These are phyloP conservation scores for Calameuta idolon DNA, from an alignment of 2,888 invertebrate species.

Conservation along the genomic window DNA sequence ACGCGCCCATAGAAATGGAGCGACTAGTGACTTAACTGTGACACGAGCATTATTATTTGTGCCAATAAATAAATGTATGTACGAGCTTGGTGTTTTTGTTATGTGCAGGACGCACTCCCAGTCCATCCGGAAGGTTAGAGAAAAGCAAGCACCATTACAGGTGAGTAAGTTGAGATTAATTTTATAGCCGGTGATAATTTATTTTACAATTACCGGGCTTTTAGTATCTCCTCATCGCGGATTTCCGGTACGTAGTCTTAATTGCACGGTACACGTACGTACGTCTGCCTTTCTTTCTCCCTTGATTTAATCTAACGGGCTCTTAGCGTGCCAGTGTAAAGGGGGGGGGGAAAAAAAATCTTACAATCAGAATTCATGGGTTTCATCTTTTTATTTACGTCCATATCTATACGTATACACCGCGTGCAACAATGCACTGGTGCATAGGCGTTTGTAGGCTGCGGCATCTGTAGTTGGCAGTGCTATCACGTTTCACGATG, in stretches of 20 bases:
- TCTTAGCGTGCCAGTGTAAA: not conserved
- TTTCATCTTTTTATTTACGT: not conserved
- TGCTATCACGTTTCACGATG: not conserved
- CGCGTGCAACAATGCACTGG: not conserved
- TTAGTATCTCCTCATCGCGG: not conserved
- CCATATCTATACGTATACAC: not conserved
- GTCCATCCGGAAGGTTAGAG: conserved; percentile 48
- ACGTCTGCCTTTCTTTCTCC: not conserved
- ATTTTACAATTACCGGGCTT: not conserved
- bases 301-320: not conserved
- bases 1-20: no score
- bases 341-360: not conserved
- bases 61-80: not conserved
- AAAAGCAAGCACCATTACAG: conserved; percentile 54
- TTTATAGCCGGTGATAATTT: conserved; percentile 4
- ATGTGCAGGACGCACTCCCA: conserved; percentile 36
- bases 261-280: not conserved
- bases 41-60: not conserved
- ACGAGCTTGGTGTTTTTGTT: conserved; percentile 6
- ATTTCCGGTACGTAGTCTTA: not conserved
- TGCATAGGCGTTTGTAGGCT: not conserved
- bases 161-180: conserved; percentile 45
- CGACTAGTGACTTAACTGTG: not conserved
- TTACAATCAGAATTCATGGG: not conserved
- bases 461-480: not conserved